Percentiles rank a stretch among this genome's conserved stretches.
phyloP scores from a whole-genome alignment of 2,888 invertebrate species.

The Ischnus inquisitorius region DNA sequence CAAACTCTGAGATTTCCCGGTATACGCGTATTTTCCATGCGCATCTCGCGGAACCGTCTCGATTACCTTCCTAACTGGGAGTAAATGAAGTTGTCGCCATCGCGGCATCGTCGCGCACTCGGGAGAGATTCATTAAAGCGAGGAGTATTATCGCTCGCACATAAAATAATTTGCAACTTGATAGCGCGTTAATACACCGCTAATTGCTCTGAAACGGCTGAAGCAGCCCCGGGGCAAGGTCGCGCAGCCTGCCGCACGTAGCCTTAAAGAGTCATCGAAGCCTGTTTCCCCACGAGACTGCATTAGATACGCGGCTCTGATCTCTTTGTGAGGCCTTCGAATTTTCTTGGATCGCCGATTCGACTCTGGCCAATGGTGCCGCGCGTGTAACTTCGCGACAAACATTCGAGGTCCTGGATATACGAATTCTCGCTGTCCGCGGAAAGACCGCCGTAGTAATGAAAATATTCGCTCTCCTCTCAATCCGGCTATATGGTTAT shows the following conservation, averaged over 20 bases:
- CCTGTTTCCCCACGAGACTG: conserved; percentile 45
- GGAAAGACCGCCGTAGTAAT: neutral
- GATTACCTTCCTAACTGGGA: neutral
- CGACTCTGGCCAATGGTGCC: conserved; percentile 3
- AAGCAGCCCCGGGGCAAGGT: conserved; percentile 63
- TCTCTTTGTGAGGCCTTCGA: conserved; percentile 63
- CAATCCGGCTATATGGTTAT: neutral
- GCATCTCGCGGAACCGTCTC: neutral
- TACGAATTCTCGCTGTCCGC: conserved; percentile 2
- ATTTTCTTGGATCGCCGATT: conserved; percentile 56
- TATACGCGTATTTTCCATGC: neutral
- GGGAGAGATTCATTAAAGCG: neutral
- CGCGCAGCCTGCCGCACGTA: conserved; percentile 18
- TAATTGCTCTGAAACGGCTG: conserved; percentile 57
- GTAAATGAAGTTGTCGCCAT: neutral
- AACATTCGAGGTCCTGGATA: conserved; percentile 61
- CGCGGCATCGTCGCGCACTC: neutral
- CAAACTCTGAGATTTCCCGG: neutral
- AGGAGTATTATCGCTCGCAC: neutral
- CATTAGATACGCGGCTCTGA: conserved; percentile 37
- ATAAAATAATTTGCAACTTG: conserved; percentile 57
- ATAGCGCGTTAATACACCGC: conserved; percentile 52
- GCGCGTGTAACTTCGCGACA: conserved; percentile 38
- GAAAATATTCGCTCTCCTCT: neutral
- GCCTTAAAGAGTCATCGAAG: conserved; percentile 56